A percentile compares a stretch with the other conserved stretches of the same genome.
phyloP scores from a whole-genome alignment of 2,888 invertebrate species.

The Clepsis dumicolana region DNA sequence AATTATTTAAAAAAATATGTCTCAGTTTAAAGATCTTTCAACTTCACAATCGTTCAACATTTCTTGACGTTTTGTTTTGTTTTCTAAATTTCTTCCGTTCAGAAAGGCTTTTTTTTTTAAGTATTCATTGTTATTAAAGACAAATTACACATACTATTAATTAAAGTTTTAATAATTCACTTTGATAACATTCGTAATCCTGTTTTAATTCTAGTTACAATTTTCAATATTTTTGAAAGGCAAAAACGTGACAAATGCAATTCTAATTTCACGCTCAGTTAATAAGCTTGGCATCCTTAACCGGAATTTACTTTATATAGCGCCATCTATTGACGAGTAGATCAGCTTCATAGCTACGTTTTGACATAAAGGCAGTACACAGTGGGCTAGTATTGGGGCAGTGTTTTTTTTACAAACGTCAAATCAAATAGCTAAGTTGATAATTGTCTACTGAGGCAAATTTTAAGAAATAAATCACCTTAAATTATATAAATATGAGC shows the following conservation, averaged over 20 bases:
- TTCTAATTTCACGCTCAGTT: neutral
- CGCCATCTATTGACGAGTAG: conserved; percentile 40
- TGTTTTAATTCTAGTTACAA: too few species aligned
- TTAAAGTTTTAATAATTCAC: neutral
- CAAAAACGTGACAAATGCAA: too few species aligned
- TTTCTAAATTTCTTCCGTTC: conserved; percentile 25
- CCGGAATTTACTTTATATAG: neutral
- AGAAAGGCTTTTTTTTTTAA: neutral
- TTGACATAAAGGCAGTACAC: conserved; percentile 6
- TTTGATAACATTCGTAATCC: too few species aligned
- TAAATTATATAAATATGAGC: conserved; percentile 64
- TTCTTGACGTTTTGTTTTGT: conserved; percentile 23
- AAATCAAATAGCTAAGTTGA: too few species aligned
- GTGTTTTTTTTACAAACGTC: too few species aligned
- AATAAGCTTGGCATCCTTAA: neutral
- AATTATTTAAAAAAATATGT: conserved; percentile 12
- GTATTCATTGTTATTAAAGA: neutral
- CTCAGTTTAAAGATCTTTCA: neutral
- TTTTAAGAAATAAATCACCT: conserved; percentile 5
- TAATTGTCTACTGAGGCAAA: neutral
- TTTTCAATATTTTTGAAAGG: too few species aligned
- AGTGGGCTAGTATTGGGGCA: too few species aligned
- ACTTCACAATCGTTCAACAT: neutral
- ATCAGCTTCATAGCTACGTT: neutral
- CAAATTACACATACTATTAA: neutral